phyloP scores from a whole-genome alignment of 2,797 vertebrate genomes.

The Typhlichthys subterraneus region DNA sequence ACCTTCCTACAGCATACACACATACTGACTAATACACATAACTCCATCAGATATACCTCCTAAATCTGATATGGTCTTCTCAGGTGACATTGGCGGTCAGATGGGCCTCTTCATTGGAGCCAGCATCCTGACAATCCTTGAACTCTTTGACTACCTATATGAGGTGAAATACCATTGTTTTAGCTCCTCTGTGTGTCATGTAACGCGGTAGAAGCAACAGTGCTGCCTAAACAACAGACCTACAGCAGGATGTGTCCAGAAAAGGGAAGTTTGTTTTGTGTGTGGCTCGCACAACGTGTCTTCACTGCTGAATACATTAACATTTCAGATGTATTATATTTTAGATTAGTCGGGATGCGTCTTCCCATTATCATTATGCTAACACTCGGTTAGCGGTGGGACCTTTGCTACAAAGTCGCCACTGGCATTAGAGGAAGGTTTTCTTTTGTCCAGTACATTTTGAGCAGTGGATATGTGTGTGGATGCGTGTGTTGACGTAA shows the following conservation, averaged over 20 bases:
- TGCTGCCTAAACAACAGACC: slow-evolving; percentile 3
- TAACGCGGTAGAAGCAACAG: background rate
- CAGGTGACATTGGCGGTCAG: slow-evolving; percentile 98
- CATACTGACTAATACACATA: background rate
- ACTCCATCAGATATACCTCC: background rate
- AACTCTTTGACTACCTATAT: slow-evolving; percentile 96
- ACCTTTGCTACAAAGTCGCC: background rate
- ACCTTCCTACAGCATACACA: background rate
- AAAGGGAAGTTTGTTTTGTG: slow-evolving; percentile 24
- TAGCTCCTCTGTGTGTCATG: background rate
- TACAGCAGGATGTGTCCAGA: slow-evolving; percentile 5
- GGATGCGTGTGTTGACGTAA: slow-evolving; percentile 1
- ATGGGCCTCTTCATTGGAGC: slow-evolving; percentile 99
- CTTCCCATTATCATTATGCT: slow-evolving; percentile 49
- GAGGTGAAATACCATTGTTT: slow-evolving; percentile 80
- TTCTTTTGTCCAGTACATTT: too few relatives aligned
- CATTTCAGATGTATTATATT: slow-evolving; percentile 61
- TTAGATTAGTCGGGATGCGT: slow-evolving; percentile 57
- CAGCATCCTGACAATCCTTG: slow-evolving; percentile 95
- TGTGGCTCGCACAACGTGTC: slow-evolving; percentile 17
- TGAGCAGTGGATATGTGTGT: background rate
- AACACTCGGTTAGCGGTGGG: slow-evolving; percentile 17
- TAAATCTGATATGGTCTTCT: slow-evolving; percentile 11
- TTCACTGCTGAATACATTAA: slow-evolving; percentile 60
- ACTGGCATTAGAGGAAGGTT: slow-evolving; percentile 1